Evolutionary conservation across 1,140 invertebrate species (phyloP).

Genomic region (Drosophila simulans): DNA sequence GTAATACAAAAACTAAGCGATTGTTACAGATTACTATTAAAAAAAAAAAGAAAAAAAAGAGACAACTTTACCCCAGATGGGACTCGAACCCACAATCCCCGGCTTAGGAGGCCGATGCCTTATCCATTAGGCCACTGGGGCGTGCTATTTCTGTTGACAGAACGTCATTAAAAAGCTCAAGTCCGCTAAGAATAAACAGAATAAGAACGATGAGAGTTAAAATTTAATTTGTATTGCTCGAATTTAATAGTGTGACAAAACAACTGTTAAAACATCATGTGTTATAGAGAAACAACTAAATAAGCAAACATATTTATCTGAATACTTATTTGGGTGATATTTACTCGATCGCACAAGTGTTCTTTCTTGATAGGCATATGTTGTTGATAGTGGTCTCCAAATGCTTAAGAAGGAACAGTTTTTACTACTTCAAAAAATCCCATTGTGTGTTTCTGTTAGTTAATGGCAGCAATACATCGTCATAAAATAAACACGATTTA

Average conservation of each 20-base stretch:
- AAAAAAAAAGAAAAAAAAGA: background rate
- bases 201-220: conserved; percentile 10
- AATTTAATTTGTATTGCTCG: conserved; percentile 1
- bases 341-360: background rate
- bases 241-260: background rate
- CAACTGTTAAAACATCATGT: conserved; percentile 19
- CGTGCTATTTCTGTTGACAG: background rate
- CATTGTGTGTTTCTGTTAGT: no score
- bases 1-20: background rate
- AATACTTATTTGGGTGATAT: conserved; percentile 4
- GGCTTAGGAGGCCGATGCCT: conserved; percentile 46
- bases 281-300: background rate
- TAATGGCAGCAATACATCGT: background rate
- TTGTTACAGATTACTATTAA: background rate
- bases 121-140: conserved; percentile 55
- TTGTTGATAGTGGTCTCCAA: no score
- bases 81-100: conserved; percentile 50
- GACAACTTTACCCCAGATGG: conserved; percentile 35
- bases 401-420: no score
- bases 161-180: background rate
- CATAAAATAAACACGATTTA: conserved; percentile 8
- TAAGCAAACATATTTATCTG: background rate
- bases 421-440: no score
- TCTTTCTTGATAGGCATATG: background rate
- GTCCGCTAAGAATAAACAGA: background rate